A percentile compares a stretch with the other conserved stretches of the same genome.
phyloP scores from a whole-genome alignment of 2,113 vertebrate genomes.

The Pelecanus crispus region DNA sequence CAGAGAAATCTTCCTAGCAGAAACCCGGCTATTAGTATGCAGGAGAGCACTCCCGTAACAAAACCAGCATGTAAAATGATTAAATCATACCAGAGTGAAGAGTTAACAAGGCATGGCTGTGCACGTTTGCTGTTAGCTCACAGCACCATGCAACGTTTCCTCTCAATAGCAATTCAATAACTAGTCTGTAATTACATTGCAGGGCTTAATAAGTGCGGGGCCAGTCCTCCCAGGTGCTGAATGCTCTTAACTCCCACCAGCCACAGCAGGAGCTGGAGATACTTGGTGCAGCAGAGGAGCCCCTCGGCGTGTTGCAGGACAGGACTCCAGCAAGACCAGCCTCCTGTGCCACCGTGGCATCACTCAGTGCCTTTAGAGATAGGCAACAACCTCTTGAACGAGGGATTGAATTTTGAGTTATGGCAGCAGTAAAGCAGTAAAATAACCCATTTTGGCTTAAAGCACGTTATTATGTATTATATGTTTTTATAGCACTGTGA shows the following conservation, averaged over 20 bases:
- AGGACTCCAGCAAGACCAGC: neutral
- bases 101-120: neutral
- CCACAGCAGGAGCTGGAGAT: neutral
- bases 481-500: neutral
- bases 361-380: neutral
- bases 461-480: rapidly evolving
- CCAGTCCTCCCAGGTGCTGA: neutral
- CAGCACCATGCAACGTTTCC: rapidly evolving
- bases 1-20: neutral
- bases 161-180: neutral
- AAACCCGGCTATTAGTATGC: neutral
- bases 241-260: neutral
- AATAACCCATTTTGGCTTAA: neutral
- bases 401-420: neutral
- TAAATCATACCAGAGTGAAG: neutral
- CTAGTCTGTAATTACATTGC: neutral
- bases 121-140: neutral
- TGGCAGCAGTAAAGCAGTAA: neutral
- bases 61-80: neutral
- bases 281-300: neutral
- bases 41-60: neutral
- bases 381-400: rapidly evolving
- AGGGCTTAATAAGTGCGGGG: neutral
- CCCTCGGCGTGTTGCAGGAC: rapidly evolving
- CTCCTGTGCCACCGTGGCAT: rapidly evolving